These are phyloP conservation scores for Pogonocichla stellata DNA, from an alignment of 2,113 vertebrate genomes.

Conservation along the genomic window DNA sequence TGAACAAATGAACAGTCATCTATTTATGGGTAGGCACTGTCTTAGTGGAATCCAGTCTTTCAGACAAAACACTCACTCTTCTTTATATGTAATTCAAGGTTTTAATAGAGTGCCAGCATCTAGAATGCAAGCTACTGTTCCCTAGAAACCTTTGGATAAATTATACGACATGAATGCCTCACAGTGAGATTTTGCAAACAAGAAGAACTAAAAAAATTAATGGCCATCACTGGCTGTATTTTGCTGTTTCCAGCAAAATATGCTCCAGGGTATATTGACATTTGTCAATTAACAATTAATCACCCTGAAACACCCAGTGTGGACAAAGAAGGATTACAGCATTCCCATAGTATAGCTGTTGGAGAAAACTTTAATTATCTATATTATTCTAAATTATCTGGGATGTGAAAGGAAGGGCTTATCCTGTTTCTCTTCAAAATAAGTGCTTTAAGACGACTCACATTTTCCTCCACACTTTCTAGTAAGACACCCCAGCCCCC, in stretches of 20 bases:
- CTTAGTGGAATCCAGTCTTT: background rate
- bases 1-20: background rate
- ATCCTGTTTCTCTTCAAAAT: background rate
- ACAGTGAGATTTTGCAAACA: background rate
- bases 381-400: background rate
- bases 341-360: background rate
- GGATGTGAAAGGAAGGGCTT: background rate
- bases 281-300: slow-evolving; percentile 32
- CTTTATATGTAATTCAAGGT: background rate
- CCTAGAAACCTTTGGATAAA: background rate
- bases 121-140: background rate
- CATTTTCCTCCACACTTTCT: slow-evolving; percentile 6
- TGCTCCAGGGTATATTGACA: background rate
- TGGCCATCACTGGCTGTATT: background rate
- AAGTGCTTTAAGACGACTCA: slow-evolving; percentile 5
- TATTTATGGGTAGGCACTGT: background rate
- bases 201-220: background rate
- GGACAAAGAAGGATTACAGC: background rate
- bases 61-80: background rate
- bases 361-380: slow-evolving; percentile 8
- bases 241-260: slow-evolving; percentile 10
- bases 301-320: background rate
- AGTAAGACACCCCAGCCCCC: background rate
- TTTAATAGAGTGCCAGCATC: background rate
- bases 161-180: background rate